Conservation (phyloP, 2,113 vertebrate genomes). For the Tupaia tana region DNA sequence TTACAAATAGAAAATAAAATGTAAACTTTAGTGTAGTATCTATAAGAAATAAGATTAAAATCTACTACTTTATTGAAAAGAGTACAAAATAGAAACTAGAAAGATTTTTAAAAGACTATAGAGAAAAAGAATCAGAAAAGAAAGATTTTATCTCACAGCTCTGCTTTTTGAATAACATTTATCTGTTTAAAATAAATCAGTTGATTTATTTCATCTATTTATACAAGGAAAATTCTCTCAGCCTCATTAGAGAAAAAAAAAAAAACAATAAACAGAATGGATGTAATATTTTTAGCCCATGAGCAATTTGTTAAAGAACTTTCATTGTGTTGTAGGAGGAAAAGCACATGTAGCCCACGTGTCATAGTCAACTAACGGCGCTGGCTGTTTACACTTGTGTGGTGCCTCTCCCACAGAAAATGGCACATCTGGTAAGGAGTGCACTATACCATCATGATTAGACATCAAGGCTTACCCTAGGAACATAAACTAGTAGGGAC, state of each 20-base stretch:
- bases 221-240: slow-evolving; percentile 11
- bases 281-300: slow-evolving; percentile 21
- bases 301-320: not conserved
- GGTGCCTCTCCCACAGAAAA: not conserved
- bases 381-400: not conserved
- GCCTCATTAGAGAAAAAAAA: not conserved
- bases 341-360: not conserved
- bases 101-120: not conserved
- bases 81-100: not conserved
- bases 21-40: not conserved
- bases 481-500: not conserved
- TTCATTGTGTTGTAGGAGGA: not conserved
- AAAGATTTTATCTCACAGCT: not conserved
- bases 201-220: slow-evolving; percentile 14
- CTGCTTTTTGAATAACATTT: not conserved
- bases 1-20: not conserved
- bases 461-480: not conserved
- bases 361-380: not conserved
- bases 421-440: not conserved
- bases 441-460: not conserved
- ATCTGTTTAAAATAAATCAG: slow-evolving; percentile 17
- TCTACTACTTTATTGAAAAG: not conserved
- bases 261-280: not conserved
- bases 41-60: slow-evolving; percentile 35
- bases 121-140: not conserved